phyloP scores from a whole-genome alignment of 2,888 invertebrate species.

The Crematogaster levior region DNA sequence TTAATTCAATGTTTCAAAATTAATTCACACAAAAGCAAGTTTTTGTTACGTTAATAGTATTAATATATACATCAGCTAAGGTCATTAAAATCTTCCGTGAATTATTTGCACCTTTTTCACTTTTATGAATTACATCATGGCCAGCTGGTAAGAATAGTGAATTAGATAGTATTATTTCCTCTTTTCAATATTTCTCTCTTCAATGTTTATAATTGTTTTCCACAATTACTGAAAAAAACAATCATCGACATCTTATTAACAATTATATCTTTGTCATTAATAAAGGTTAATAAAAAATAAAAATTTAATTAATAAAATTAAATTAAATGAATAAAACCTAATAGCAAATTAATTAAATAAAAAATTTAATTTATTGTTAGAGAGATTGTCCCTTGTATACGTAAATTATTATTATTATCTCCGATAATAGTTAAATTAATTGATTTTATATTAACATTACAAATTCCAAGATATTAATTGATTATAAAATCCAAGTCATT shows the following conservation, averaged over 20 bases:
- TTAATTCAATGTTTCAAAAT: not conserved
- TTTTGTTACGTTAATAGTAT: conserved; percentile 10
- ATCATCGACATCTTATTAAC: not conserved
- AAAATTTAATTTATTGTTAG: not conserved
- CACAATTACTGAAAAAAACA: not conserved
- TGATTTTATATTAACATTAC: conserved; percentile 11
- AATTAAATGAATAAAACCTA: no score
- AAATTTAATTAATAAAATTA: no score
- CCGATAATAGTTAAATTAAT: not conserved
- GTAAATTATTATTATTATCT: not conserved
- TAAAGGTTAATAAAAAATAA: not conserved
- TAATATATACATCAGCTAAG: not conserved
- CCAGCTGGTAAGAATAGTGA: not conserved
- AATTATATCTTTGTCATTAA: conserved; percentile 12
- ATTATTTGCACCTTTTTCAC: conserved; percentile 54
- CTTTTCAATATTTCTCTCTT: not conserved
- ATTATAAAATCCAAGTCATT: conserved; percentile 12
- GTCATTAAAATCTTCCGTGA: conserved; percentile 43
- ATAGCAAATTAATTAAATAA: not conserved
- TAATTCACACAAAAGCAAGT: not conserved
- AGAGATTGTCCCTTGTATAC: not conserved
- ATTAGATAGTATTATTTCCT: conserved; percentile 4
- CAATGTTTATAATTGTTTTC: conserved; percentile 8
- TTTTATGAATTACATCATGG: conserved; percentile 47
- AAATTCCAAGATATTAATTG: conserved; percentile 5